A percentile compares a stretch with the other conserved stretches of the same genome.
These are phyloP conservation scores for Cantharis flavilabris DNA, from an alignment of 2,888 invertebrate species.

Conservation along the genomic window DNA sequence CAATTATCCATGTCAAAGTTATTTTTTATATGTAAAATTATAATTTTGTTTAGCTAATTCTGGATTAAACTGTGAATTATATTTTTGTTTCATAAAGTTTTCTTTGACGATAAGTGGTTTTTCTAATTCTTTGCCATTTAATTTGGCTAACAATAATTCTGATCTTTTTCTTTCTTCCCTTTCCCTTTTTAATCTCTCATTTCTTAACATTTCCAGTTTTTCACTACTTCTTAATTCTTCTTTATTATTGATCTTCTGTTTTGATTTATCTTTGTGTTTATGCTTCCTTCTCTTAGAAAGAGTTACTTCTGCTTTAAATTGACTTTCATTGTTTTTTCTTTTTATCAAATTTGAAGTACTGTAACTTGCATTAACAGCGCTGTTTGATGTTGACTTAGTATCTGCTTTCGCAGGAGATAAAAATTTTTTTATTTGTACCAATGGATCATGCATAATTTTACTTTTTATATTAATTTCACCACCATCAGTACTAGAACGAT, in stretches of 20 bases:
- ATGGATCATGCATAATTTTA: conserved; percentile 74
- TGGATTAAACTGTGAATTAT: conserved; percentile 97
- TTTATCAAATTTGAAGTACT: not conserved
- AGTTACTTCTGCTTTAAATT: not conserved
- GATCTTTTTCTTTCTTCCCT: conserved; percentile 74
- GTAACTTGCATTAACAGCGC: not conserved
- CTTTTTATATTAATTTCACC: conserved; percentile 69
- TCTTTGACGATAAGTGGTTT: conserved; percentile 26
- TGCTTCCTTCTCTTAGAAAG: conserved; percentile 33
- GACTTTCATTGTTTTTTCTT: not conserved
- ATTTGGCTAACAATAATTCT: conserved; percentile 71
- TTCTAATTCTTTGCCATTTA: conserved; percentile 59
- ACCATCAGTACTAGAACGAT: conserved; percentile 57
- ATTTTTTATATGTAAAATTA: conserved; percentile 28
- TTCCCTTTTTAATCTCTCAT: conserved; percentile 82
- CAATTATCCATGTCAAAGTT: not conserved
- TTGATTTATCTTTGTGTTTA: conserved; percentile 27
- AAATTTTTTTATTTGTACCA: conserved; percentile 70
- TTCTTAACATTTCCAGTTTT: conserved; percentile 70
- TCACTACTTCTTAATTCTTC: conserved; percentile 45
- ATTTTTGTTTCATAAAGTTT: conserved; percentile 67
- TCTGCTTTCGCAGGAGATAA: not conserved
- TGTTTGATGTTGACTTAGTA: conserved; percentile 10
- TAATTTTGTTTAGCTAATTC: conserved; percentile 83
- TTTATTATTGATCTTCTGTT: conserved; percentile 39